phyloP scores from a whole-genome alignment of 1,140 invertebrate genomes.

The Drosophila ogumai region DNA sequence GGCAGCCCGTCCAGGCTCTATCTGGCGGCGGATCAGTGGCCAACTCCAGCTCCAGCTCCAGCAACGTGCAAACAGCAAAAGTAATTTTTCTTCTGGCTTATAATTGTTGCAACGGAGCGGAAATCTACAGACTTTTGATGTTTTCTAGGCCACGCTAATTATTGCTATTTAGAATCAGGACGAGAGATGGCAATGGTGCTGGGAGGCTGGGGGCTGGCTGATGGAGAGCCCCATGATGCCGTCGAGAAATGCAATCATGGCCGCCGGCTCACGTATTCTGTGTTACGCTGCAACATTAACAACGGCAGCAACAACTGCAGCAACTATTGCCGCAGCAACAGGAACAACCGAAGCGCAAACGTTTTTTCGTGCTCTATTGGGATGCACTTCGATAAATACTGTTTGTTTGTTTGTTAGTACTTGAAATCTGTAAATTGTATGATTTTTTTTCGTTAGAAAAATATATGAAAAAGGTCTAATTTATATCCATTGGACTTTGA shows the following conservation, averaged over 20 bases:
- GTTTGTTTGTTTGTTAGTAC: too few species aligned
- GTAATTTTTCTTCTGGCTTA: constrained; percentile 75
- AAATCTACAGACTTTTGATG: constrained; percentile 72
- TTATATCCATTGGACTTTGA: too few species aligned
- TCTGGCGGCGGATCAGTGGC: constrained; percentile 75
- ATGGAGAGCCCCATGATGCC: constrained; percentile 55
- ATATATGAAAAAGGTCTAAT: background rate
- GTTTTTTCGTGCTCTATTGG: constrained; percentile 72
- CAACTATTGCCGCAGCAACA: constrained; percentile 43
- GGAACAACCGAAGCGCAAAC: constrained; percentile 68
- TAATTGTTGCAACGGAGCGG: constrained; percentile 72
- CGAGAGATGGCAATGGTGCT: constrained; percentile 1
- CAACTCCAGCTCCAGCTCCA: constrained; percentile 42
- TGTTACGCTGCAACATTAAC: constrained; percentile 81
- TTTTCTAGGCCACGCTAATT: constrained; percentile 83
- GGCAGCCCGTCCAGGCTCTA: constrained; percentile 76
- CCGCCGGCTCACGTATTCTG: constrained; percentile 81
- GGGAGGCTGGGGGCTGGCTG: constrained; percentile 8
- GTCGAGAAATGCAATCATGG: constrained; percentile 77
- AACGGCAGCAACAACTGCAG: constrained; percentile 65
- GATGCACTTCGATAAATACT: background rate
- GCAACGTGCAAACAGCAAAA: constrained; percentile 82
- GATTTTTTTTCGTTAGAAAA: background rate
- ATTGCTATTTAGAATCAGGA: constrained; percentile 79
- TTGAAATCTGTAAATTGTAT: background rate